A percentile compares a stretch with the other conserved stretches of the same genome.
Evolutionary conservation across 1,140 invertebrate species (phyloP).

Genomic region (Drosophila sulfurigaster): DNA sequence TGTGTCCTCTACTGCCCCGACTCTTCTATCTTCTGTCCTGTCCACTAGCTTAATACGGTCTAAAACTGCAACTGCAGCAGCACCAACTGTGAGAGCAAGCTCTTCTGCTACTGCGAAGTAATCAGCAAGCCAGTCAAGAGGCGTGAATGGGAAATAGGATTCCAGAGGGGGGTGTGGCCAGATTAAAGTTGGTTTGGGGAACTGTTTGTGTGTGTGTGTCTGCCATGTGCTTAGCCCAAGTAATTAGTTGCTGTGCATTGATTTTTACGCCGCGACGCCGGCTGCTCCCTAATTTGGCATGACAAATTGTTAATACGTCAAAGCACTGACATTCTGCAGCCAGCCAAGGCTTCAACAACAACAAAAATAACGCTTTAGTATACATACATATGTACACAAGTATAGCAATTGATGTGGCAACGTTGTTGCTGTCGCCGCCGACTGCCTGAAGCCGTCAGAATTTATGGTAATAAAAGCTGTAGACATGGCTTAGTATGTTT

Average conservation of each 20-base stretch:
- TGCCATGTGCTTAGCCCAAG: constrained; percentile 41
- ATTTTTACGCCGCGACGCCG: constrained; percentile 63
- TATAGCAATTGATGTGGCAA: constrained; percentile 24
- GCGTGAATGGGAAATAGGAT: no score
- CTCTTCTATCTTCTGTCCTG: constrained; percentile 22
- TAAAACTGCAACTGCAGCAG: constrained; percentile 65
- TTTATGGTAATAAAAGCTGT: constrained; percentile 76
- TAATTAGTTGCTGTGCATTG: constrained; percentile 80
- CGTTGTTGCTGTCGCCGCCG: constrained; percentile 32
- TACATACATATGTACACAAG: background rate
- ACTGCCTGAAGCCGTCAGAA: constrained; percentile 50
- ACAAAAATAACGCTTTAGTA: constrained; percentile 22
- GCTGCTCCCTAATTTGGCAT: constrained; percentile 70
- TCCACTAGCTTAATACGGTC: constrained; percentile 71
- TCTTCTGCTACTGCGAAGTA: constrained; percentile 62
- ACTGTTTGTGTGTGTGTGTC: background rate
- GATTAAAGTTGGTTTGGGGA: background rate
- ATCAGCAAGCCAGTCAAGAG: constrained; percentile 59
- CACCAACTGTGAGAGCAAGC: constrained; percentile 5
- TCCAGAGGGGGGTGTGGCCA: background rate
- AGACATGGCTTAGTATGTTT: constrained; percentile 48
- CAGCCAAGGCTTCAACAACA: constrained; percentile 26
- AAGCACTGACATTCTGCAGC: constrained; percentile 51
- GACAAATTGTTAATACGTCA: constrained; percentile 81
- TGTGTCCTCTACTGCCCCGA: background rate